phyloP scores from a whole-genome alignment of 23 tunicate species.

The Trididemnum clinides region DNA sequence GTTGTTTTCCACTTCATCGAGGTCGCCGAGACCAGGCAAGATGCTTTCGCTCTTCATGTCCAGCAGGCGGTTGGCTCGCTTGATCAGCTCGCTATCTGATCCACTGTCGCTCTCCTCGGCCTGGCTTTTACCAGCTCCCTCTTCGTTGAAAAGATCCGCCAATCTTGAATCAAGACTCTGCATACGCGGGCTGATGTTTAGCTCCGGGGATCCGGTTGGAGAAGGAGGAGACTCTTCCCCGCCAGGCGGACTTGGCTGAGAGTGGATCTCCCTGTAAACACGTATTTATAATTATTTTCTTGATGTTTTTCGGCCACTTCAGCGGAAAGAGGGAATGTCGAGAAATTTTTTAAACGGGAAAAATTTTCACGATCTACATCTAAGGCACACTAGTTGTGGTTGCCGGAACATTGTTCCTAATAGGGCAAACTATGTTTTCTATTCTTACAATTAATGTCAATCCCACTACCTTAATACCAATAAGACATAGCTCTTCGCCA shows the following conservation, averaged over 20 bases:
- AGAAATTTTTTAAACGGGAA: no score
- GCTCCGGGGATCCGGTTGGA: conserved; percentile 83
- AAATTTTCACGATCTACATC: no score
- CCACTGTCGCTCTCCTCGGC: conserved; percentile 75
- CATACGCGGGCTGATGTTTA: conserved; percentile 73
- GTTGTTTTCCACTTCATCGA: not conserved
- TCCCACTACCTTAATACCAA: no score
- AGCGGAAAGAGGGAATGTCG: no score
- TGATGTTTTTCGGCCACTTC: no score
- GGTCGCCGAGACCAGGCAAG: conserved; percentile 44
- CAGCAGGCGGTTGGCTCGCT: not conserved
- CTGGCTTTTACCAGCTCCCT: conserved; percentile 15
- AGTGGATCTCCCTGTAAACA: not conserved
- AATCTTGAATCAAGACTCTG: conserved; percentile 90
- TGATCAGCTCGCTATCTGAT: conserved; percentile 31
- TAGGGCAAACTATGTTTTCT: no score
- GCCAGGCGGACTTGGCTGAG: not conserved
- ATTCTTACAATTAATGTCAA: no score
- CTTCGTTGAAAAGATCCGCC: conserved; percentile 72
- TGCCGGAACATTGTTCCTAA: no score
- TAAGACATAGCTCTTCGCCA: no score
- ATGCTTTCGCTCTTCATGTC: not conserved
- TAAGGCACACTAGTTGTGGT: no score
- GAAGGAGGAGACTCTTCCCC: conserved; percentile 84
- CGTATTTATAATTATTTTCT: no score